A percentile compares a stretch with the other conserved stretches of the same genome.
Conservation (phyloP, 2,888 invertebrate species). For the Gortyna flavago region DNA sequence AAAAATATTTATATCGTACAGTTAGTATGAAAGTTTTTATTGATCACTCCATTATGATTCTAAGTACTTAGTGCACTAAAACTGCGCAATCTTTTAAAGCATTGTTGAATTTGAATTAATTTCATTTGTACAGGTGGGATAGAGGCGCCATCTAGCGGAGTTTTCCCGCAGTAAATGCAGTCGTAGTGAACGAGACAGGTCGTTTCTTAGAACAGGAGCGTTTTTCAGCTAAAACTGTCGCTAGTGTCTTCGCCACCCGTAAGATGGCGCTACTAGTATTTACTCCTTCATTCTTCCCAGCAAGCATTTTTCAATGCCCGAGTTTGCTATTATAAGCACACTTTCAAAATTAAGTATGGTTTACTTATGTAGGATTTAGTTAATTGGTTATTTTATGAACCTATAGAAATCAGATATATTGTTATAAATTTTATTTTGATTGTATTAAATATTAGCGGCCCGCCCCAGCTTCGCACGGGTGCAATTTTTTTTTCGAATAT, state of each 20-base stretch:
- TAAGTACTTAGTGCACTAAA: not conserved
- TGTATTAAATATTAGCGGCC: not conserved
- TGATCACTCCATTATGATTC: constrained; percentile 2
- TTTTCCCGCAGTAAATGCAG: not conserved
- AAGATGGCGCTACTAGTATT: constrained; percentile 69
- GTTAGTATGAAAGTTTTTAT: constrained; percentile 30
- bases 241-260: constrained; percentile 63
- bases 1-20: too few species aligned
- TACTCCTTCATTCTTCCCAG: not conserved
- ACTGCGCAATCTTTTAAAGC: not conserved
- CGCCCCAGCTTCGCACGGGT: too few species aligned
- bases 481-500: too few species aligned
- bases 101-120: not conserved
- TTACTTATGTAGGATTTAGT: not conserved
- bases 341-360: not conserved
- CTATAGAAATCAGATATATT: not conserved
- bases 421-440: not conserved
- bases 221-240: constrained; percentile 9
- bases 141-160: constrained; percentile 51
- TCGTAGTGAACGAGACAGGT: not conserved
- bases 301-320: not conserved
- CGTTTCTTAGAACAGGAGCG: not conserved
- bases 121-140: not conserved
- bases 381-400: not conserved
- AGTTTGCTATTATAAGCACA: not conserved